A percentile compares a stretch with the other conserved stretches of the same genome.
These are phyloP conservation scores for Clamator glandarius DNA, from an alignment of 2,797 vertebrate species.

Conservation along the genomic window DNA sequence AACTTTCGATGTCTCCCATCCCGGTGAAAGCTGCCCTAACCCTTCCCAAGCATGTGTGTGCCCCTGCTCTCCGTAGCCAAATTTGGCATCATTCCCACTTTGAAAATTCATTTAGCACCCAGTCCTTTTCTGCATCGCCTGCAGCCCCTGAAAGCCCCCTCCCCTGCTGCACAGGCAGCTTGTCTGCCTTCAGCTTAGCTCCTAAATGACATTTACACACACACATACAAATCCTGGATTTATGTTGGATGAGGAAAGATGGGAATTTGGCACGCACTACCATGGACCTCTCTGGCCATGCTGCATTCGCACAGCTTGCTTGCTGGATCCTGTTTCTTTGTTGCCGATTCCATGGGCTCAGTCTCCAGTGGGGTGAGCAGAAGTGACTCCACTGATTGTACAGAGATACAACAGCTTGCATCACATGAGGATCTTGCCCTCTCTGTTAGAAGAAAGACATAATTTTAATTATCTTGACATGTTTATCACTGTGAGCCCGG, in stretches of 20 bases:
- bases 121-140: background rate
- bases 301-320: background rate
- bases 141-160: background rate
- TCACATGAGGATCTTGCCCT: conserved; percentile 33
- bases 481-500: conserved; percentile 41
- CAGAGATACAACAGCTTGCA: background rate
- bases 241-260: conserved; percentile 47
- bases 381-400: background rate
- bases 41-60: background rate
- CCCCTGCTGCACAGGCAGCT: background rate
- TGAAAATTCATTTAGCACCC: background rate
- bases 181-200: background rate
- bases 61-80: background rate
- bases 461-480: conserved; percentile 56
- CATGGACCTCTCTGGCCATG: background rate
- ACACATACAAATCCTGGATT: background rate
- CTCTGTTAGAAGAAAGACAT: conserved; percentile 43
- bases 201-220: conserved; percentile 1
- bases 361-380: background rate
- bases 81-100: background rate
- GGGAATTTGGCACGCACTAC: conserved; percentile 23
- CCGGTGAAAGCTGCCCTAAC: background rate
- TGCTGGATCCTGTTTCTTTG: background rate
- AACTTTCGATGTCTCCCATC: background rate
- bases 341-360: background rate